Base-by-base conservation (phyloP, 2,797 vertebrate species). In the Anisognathus igniventris region DNA sequence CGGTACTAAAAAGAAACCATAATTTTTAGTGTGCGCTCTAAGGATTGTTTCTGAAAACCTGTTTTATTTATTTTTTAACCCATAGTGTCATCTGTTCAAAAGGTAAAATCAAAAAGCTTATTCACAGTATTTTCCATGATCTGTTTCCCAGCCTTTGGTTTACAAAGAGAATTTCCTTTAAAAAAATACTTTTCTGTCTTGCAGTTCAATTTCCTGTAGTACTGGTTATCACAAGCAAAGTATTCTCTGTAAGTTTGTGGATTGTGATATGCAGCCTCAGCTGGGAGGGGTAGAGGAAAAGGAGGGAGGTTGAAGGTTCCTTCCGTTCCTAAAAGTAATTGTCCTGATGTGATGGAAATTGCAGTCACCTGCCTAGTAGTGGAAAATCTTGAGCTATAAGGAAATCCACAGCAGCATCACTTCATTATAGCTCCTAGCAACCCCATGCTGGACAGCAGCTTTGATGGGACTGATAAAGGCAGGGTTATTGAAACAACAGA, bases 171-270 rank as follows among this genome's bases (percentile, higher is more conserved):
- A 93, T 93, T 98, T 97, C 96, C 96, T 97, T 97, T 95, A 93
- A 92, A 96, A 96, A 97, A 97, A 94, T 84, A 76, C 77, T 95
- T 95, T 93, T 96, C 94, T 97, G 92, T 96, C 96, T 96, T 96
- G 94, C 94, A 97, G 93, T 92, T 96, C 97, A 97, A 97, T 98
- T 98, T 98, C 98, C 98, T 98, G 96, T 95, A 88, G 87, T 71
- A 92, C 88, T 48, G 90, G 81, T 95, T 96, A 90, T 96, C 96
- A 90, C 90, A 93, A 97, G 95, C 81, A 84, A 92, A 92, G 85
- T 53, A 92, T 96, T 96, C 74, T 96, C 96, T 90, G 75, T 80
- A 54, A 83, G 72, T 79, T 92, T 95, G 97, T 92, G 78, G 94
- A 92, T 95, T 3, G 7, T 86, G 93, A 93, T 86, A 91, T 89